These are phyloP conservation scores for Pygoscelis antarcticus DNA, from an alignment of 2,113 vertebrate genomes.

Conservation along the genomic window DNA sequence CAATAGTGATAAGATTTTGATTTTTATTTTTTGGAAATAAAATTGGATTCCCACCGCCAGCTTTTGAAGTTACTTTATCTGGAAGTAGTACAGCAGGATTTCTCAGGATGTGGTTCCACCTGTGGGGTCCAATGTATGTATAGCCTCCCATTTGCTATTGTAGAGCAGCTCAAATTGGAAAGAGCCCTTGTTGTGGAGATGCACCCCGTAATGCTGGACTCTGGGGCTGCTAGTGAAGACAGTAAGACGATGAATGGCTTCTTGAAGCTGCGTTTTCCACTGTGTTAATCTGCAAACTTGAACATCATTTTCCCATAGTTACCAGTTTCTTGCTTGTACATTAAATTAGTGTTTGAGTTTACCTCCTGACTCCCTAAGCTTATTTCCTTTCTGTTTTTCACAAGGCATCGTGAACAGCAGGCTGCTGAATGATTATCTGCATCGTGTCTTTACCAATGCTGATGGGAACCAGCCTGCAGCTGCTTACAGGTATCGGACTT, in stretches of 20 bases:
- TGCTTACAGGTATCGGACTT: conserved; percentile 82
- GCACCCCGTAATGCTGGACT: neutral
- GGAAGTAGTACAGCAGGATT: neutral
- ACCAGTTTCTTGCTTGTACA: neutral
- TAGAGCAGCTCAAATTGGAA: neutral
- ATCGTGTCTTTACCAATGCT: conserved; percentile 84
- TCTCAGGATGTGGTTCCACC: neutral
- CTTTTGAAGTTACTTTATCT: neutral
- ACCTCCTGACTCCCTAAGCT: neutral
- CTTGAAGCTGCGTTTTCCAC: neutral
- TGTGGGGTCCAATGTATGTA: neutral
- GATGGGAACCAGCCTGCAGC: conserved; percentile 75
- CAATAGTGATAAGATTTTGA: neutral
- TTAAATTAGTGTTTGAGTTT: neutral
- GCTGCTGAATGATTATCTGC: conserved; percentile 89
- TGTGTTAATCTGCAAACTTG: neutral
- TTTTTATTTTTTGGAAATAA: neutral
- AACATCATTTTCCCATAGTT: neutral
- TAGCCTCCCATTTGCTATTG: neutral
- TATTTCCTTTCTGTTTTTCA: conserved; percentile 1
- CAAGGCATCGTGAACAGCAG: conserved; percentile 92
- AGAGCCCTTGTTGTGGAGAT: neutral
- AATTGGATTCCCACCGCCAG: neutral
- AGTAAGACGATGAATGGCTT: neutral
- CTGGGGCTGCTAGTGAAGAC: neutral